Evolutionary conservation across 2,888 invertebrate species (phyloP), one percentile per base, ranked within the genome.

Genomic region (Nephrotoma appendiculata): DNA sequence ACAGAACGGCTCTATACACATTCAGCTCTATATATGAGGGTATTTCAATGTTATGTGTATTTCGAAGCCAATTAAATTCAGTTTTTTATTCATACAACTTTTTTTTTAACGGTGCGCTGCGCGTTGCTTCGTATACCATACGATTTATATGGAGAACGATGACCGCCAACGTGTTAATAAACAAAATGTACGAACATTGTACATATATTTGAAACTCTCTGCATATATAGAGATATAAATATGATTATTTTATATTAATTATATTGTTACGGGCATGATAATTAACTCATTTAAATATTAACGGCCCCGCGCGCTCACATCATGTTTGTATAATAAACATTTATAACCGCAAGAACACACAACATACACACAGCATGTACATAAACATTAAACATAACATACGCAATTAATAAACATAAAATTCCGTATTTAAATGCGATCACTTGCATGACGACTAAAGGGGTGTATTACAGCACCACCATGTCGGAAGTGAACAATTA

Each of bases 231-330:
- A 71, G 71, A 71, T 71, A 71, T 71, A 71, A 71, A 71, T 71
- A 71, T 71, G 71, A 71, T 71, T 71, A 71, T 84, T 84, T 84
- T 42, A 42, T 42, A 84, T 84, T 84, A 84, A 84, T 84, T 84
- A 42, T 42, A 84, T 42, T 84, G 84, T 43, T 84, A 15, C 84
- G 41, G 84, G 84, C 43, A 84, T 43, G 15, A 84, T 84, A 42
- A 84, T 84, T 41, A 41, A 43, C 84, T 84, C 84, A 84, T 84
- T 84, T 84, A 43, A 84, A 84, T 84, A 84, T 84, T 84, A 84
- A 84, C 84, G 84, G 84, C 84, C 84, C 71, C 71, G 71, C 71
- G 71, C 31, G 19, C 19, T 71, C 71, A 71, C 71, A 71, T 71
- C 31, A 71, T 71, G 5, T 31, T 31, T 31, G 31, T 31, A 31